Base-by-base conservation (phyloP, 2,113 vertebrate species). In the Maccullochella peelii region DNA sequence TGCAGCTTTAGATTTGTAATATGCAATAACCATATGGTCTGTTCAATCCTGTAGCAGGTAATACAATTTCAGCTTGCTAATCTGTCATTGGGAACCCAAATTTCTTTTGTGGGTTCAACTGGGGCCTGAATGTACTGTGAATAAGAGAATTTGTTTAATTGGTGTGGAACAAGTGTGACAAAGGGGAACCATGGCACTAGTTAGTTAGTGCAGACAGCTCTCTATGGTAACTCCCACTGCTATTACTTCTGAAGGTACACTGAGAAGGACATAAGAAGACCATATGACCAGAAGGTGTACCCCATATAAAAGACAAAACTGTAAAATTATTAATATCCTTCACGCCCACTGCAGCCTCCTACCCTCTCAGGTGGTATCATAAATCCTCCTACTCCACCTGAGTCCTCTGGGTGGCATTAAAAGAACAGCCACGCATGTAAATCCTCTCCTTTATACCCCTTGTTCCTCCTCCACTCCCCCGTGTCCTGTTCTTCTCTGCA, bases 381-480 rank as follows among this genome's bases (percentile, higher is more conserved):
- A 80, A 81, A 86, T 88, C 77, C 73, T 67, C 55, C 65, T 25
- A 27, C 78, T 86, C 38, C 77, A 80, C 84, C 85, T 33, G 63
- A 86, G 83, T 88, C 85, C 85, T 81, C 69, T 84, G 82, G 82
- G 85, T 84, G 84, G 86, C 86, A 82, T 89, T 65, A 80, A 92
- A 86, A 79, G 79, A 88, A 88, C 84, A 85, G 61, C 42, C 27
- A 58, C 49, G 44, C 86, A 88, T 89, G 80, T 87, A 88, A 89
- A 91, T 88, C 82, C 77, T 65, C 73, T 75, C 63, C 71, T 79
- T 77, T 76, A 75, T 77, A 59, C 67, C 80, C 62, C 52, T 16
- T 72, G 20, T 42, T 49, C 76, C 63, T 61, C 77, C 85, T 74
- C 79, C 27, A 38, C 62, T 65, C 68, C 47, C 62, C 23, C 0